Conservation (phyloP, 2,113 vertebrate genomes). For the Sinocyclocheilus anshuiensis region DNA sequence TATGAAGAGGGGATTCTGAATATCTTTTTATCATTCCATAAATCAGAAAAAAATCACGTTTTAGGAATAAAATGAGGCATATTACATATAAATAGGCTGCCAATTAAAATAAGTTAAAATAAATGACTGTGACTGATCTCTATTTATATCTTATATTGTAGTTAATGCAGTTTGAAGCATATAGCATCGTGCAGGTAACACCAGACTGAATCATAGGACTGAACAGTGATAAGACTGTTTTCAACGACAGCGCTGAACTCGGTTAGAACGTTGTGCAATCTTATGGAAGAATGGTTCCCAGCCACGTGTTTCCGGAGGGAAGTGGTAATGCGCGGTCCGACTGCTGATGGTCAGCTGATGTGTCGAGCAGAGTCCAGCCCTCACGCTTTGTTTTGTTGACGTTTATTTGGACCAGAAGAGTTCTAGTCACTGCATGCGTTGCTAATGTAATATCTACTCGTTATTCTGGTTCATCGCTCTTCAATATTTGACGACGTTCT, state of each 20-base stretch:
- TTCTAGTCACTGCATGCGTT: no score
- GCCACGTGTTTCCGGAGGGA: conserved; percentile 41
- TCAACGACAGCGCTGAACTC: no score
- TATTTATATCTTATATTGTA: background rate
- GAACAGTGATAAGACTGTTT: no score
- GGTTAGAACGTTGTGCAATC: no score
- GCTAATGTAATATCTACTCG: background rate
- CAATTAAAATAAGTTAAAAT: background rate
- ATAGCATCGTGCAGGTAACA: no score
- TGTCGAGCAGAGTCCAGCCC: conserved; percentile 13
- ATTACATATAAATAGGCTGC: no score
- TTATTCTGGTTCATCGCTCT: background rate
- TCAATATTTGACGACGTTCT: background rate
- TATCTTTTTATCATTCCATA: background rate
- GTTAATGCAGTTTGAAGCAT: background rate
- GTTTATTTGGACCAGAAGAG: background rate
- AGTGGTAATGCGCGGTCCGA: background rate
- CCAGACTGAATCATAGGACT: no score
- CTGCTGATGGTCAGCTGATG: conserved; percentile 52
- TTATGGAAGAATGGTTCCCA: conserved; percentile 17
- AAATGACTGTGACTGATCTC: background rate
- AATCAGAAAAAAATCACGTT: background rate
- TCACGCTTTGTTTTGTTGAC: background rate
- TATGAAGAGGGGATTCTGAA: background rate
- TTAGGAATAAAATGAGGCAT: background rate